Conservation (phyloP, 2,888 invertebrate species). For the Torymus tubicola region DNA sequence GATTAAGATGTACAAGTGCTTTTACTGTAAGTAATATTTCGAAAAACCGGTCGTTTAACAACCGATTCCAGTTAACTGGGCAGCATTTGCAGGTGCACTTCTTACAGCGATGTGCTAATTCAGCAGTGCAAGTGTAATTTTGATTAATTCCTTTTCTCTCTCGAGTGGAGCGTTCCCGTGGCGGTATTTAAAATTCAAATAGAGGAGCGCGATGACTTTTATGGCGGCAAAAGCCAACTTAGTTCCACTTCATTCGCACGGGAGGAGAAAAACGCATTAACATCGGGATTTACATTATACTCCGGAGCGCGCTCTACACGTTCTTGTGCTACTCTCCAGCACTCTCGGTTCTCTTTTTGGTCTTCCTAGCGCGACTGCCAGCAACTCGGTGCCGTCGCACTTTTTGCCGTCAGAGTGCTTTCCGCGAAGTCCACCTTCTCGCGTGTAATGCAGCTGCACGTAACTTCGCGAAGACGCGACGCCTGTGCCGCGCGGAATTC, state of each 20-base stretch:
- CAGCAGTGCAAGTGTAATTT: slow-evolving; percentile 4
- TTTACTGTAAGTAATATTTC: too few relatives aligned
- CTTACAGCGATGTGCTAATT: not conserved
- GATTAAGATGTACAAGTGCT: too few relatives aligned
- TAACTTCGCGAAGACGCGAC: slow-evolving; percentile 1
- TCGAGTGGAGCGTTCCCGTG: not conserved
- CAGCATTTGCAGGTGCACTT: too few relatives aligned
- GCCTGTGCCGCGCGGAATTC: slow-evolving; percentile 11
- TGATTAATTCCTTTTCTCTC: slow-evolving; percentile 6
- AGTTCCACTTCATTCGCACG: slow-evolving; percentile 4
- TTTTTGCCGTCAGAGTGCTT: not conserved
- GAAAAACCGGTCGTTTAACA: not conserved
- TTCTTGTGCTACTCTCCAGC: too few relatives aligned
- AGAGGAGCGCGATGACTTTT: not conserved
- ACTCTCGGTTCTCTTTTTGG: too few relatives aligned
- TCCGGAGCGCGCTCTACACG: not conserved
- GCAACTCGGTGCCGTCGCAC: too few relatives aligned
- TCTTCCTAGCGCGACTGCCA: too few relatives aligned
- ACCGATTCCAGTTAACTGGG: not conserved
- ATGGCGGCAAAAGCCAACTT: slow-evolving; percentile 1
- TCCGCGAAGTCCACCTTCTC: slow-evolving; percentile 21
- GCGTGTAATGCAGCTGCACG: not conserved
- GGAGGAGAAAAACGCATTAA: not conserved
- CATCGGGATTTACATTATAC: slow-evolving; percentile 15
- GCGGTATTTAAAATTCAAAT: slow-evolving; percentile 37